Evolutionary conservation across 1,140 invertebrate genomes (phyloP).

Genomic region (Helicoverpa armigera): DNA sequence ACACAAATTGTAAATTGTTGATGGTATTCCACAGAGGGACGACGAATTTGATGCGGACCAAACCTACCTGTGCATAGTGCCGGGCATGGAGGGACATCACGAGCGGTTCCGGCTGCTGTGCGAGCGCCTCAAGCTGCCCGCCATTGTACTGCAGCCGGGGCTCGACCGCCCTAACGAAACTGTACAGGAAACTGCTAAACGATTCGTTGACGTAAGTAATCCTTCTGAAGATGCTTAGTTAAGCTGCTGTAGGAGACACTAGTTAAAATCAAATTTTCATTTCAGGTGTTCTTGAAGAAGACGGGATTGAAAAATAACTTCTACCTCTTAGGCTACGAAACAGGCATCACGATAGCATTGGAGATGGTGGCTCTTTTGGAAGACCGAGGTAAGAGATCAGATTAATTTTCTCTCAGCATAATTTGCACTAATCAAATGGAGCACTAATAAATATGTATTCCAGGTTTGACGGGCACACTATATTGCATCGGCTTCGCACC

Average conservation of each 20-base stretch:
- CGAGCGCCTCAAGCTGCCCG: slow-evolving; percentile 65
- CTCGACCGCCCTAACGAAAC: slow-evolving; percentile 52
- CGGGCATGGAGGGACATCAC: too few species aligned
- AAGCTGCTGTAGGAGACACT: too few species aligned
- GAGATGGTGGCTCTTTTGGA: slow-evolving; percentile 75
- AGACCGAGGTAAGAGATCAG: slow-evolving; percentile 62
- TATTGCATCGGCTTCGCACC: slow-evolving; percentile 70
- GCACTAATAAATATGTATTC: slow-evolving; percentile 12
- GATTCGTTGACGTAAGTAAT: slow-evolving; percentile 54
- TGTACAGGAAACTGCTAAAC: slow-evolving; percentile 37
- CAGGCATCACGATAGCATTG: slow-evolving; percentile 67
- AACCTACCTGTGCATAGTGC: neutral
- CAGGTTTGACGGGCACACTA: slow-evolving; percentile 70
- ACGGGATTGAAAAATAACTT: slow-evolving; percentile 61
- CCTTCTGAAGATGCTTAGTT: neutral
- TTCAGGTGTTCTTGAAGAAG: slow-evolving; percentile 63
- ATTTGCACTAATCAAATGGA: neutral
- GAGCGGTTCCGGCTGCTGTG: slow-evolving; percentile 50
- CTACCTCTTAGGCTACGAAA: slow-evolving; percentile 72
- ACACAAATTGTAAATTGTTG: too few species aligned
- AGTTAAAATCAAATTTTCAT: too few species aligned
- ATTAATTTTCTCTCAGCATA: neutral
- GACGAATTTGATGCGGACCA: slow-evolving; percentile 63
- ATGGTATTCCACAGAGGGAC: slow-evolving; percentile 54
- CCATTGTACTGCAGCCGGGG: slow-evolving; percentile 65